Evolutionary conservation across 2,888 invertebrate genomes (phyloP), one percentile per base, ranked within the genome.

Genomic region (Electrophaes corylata): DNA sequence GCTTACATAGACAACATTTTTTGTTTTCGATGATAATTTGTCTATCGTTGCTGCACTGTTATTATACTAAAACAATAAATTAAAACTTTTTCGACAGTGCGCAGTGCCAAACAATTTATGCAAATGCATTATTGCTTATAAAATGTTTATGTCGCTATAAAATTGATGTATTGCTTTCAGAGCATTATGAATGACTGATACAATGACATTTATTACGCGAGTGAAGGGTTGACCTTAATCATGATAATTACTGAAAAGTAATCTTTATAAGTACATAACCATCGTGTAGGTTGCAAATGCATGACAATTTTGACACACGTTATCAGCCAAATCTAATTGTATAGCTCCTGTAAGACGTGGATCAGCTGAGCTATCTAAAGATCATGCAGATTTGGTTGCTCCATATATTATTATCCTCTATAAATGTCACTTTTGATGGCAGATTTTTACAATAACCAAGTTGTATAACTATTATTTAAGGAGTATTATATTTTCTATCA

Each of bases 111-210:
- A 67, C 63, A 64, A 62, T 63, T 64, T 65, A 65, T 63, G 65
- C 62, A 63, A 60, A 64, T 53, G 39, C 18, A 53, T 52, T 47
- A 55, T 56, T 48, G 57, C 58, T 64, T 59, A 56, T 64, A 64
- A 62, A 59, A 60, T 60, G 54, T 62, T 55, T 55, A 59, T 53
- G 61, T 46, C 55, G 46, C 64, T 62, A 58, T 63, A 47, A 65
- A 64, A 60, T 63, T 67, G 62, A 75, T 69, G 68, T 61, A 71
- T 67, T 68, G 61, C 60, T 66, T 64, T 64, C 8, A 35, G 59
- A 46, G 62, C 60, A 58, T 52, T 62, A 49, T 63, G 60, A 66
- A 66, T 64, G 48, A 61, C 26, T 66, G 61, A 70, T 62, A 62
- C 49, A 54, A 44, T 58, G 50, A 53, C 46, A 44, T 55, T 61